A percentile compares a stretch with the other conserved stretches of the same genome.
These are phyloP conservation scores for Agapornis roseicollis DNA, from an alignment of 2,113 vertebrate genomes.

Conservation along the genomic window DNA sequence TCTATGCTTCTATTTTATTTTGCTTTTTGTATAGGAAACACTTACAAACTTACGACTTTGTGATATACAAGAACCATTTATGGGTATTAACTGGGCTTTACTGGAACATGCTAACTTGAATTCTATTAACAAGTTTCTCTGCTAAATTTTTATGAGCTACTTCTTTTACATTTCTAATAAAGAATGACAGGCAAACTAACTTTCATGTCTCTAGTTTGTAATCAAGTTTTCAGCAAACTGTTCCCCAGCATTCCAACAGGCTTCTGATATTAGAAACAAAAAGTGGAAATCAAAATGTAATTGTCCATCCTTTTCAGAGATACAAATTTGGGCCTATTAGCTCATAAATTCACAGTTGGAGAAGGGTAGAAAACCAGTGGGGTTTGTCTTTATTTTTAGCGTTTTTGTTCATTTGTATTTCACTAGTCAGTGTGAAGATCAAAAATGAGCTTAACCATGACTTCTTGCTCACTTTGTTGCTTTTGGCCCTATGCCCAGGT, in stretches of 20 bases:
- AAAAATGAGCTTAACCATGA: not conserved
- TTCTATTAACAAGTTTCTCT: not conserved
- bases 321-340: not conserved
- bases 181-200: not conserved
- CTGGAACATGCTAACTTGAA: not conserved
- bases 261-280: not conserved
- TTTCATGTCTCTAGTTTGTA: not conserved
- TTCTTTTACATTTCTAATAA: not conserved
- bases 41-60: not conserved
- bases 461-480: not conserved
- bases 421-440: not conserved
- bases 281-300: not conserved
- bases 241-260: not conserved
- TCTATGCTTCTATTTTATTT: not conserved
- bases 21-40: not conserved
- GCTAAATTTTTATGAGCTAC: not conserved
- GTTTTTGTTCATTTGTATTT: not conserved
- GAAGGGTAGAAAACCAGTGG: not conserved
- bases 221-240: not conserved
- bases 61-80: not conserved
- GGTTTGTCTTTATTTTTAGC: not conserved
- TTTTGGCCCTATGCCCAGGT: not conserved
- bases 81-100: not conserved
- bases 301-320: not conserved
- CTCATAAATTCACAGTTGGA: not conserved